Conservation (phyloP, 2,797 vertebrate species). For the Lepilemur septentrionalis region DNA sequence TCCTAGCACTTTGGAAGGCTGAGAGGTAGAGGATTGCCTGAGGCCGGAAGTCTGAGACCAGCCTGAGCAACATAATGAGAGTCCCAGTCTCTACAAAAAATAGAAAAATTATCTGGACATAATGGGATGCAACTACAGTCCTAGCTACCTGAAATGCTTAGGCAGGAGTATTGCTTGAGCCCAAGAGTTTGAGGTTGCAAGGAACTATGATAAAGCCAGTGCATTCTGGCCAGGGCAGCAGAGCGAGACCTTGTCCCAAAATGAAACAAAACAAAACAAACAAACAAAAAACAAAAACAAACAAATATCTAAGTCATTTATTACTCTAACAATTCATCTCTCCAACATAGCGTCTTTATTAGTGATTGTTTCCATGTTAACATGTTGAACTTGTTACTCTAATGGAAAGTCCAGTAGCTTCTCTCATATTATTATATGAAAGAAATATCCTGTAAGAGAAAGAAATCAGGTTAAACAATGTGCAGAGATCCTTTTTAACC, state of each 20-base stretch:
- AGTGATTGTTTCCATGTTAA: constrained; percentile 34
- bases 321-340: constrained; percentile 18
- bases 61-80: not conserved
- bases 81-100: not conserved
- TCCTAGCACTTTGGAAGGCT: not conserved
- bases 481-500: not conserved
- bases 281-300: too few species aligned
- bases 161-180: too few species aligned
- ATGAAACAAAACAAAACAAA: too few species aligned
- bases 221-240: too few species aligned
- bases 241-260: too few species aligned
- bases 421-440: not conserved
- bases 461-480: constrained; percentile 6
- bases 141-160: not conserved
- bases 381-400: constrained; percentile 42
- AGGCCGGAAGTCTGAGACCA: not conserved
- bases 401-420: constrained; percentile 30
- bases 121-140: not conserved
- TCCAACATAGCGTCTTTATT: constrained; percentile 49
- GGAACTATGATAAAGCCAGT: too few species aligned
- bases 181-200: too few species aligned
- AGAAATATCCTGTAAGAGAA: constrained; percentile 37
- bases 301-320: not conserved
- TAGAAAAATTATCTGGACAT: not conserved
- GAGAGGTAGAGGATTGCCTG: not conserved